Conservation (phyloP, 2,797 vertebrate species). For the Macropus fuliginosus region DNA sequence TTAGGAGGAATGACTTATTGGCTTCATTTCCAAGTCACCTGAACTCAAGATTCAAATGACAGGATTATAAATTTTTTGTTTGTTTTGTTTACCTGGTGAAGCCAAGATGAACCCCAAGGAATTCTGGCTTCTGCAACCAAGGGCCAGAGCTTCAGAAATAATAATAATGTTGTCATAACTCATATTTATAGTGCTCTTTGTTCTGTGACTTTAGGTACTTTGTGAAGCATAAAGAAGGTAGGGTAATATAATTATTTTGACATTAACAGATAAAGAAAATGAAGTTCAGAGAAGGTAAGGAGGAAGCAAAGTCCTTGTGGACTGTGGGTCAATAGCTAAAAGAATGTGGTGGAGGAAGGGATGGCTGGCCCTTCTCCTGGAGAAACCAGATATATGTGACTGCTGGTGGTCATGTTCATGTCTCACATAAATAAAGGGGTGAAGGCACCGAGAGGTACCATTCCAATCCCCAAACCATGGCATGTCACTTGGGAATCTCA, state of each 20-base stretch:
- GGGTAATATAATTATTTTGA: neutral
- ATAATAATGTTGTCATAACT: neutral
- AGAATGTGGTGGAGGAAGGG: neutral
- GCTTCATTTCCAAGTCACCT: neutral
- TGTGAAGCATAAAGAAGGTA: neutral
- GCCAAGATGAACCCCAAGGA: neutral
- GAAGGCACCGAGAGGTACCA: conserved; percentile 73
- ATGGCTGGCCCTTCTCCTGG: neutral
- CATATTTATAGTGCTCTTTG: neutral
- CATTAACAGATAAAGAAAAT: neutral
- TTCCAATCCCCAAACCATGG: conserved; percentile 64
- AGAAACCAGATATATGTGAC: conserved; percentile 86
- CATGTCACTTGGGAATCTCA: neutral
- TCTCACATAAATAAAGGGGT: conserved; percentile 77
- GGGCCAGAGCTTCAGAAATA: neutral
- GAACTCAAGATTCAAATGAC: neutral
- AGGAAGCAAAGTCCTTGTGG: neutral
- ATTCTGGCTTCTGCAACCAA: neutral
- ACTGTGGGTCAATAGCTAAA: neutral
- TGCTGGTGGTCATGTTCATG: conserved; percentile 92
- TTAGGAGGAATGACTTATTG: neutral
- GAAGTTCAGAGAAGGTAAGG: neutral
- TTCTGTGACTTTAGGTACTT: neutral
- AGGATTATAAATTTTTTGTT: neutral
- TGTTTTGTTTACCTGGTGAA: neutral